Evolutionary conservation across 2,888 invertebrate genomes (phyloP).

Genomic region (Leistus spinibarbis): DNA sequence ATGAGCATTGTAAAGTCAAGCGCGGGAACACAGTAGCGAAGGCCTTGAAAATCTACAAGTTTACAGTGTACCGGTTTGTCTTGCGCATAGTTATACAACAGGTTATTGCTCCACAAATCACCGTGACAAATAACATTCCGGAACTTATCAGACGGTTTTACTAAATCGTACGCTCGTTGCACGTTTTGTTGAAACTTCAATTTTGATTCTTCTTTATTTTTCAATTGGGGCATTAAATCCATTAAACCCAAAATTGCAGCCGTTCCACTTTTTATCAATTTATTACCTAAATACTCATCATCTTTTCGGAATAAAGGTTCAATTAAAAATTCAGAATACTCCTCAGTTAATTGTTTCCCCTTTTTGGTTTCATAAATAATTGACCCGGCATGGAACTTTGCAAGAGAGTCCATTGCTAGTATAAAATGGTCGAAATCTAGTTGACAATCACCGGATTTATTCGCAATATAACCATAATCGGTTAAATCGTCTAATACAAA

Average conservation of each 20-base stretch:
- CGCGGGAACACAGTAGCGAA: constrained; percentile 66
- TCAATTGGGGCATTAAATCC: constrained; percentile 44
- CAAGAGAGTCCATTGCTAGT: constrained; percentile 6
- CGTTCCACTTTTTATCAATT: constrained; percentile 47
- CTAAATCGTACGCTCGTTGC: constrained; percentile 46
- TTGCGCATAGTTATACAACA: constrained; percentile 47
- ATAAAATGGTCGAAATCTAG: constrained; percentile 23
- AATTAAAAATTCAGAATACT: constrained; percentile 48
- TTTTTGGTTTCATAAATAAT: constrained; percentile 47
- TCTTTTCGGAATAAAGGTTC: constrained; percentile 55
- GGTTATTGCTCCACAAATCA: constrained; percentile 63
- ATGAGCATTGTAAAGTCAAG: constrained; percentile 62
- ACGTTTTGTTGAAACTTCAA: constrained; percentile 24
- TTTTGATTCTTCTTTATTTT: constrained; percentile 39
- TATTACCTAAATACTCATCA: constrained; percentile 47
- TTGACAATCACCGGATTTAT: constrained; percentile 23
- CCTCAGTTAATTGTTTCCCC: constrained; percentile 45
- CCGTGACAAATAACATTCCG: constrained; percentile 66
- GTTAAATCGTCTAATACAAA: constrained; percentile 55
- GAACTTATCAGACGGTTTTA: constrained; percentile 53
- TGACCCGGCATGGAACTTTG: constrained; percentile 48
- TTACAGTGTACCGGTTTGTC: constrained; percentile 45
- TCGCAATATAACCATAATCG: constrained; percentile 43
- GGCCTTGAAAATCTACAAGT: constrained; percentile 51
- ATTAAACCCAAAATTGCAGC: constrained; percentile 48